Base-by-base conservation (phyloP, 2,113 vertebrate species). In the Uria lomvia region DNA sequence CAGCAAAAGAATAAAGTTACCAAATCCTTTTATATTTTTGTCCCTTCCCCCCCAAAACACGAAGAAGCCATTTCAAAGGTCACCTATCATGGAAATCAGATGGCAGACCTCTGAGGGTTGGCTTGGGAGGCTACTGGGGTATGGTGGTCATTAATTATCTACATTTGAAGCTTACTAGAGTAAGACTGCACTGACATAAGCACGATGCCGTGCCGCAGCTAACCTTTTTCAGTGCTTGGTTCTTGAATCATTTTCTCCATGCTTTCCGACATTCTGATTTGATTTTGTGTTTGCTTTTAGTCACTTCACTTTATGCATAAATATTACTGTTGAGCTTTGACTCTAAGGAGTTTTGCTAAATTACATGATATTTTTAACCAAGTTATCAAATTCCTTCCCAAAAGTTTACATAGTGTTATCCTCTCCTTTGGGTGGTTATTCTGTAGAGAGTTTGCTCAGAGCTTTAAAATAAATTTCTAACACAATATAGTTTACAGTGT, bases 1-100 rank as follows among this genome's bases (percentile, higher is more conserved):
- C 1, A 2, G 26, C 10, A 68, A 42, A 86, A 66, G 12, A 85
- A 53, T 12, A 67, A 72, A 53, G 26, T 23, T 58, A 49, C 15
- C 15, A 63, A 68, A 63, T 74, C 16, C 30, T 60, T 9, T 63
- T 66, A 23, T 55, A 7, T 60, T 70, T 58, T 84, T 59, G 12
- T 43, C 4, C 4, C 47, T 19, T 5, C 18, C 23, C 2, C 2
- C 8, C 9, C 7, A 20, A 49, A 50, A 15, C 0, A 3, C 5
- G 26, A 80, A 50, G 59, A 85, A 50, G 43, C 20, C 18, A 32
- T 70, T 89, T 67, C 56, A 81, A 72, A 91, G 40, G 40, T 87
- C 52, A 59, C 56, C 42, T 78, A 22, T 26, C 23, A 42, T 9
- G 20, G 36, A 85, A 95, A 81, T 87, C n/a, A 78, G 60, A 65